Percentiles rank a stretch among this genome's conserved stretches.
Conservation (phyloP, 2,113 vertebrate species). For the Callaeas wilsoni region DNA sequence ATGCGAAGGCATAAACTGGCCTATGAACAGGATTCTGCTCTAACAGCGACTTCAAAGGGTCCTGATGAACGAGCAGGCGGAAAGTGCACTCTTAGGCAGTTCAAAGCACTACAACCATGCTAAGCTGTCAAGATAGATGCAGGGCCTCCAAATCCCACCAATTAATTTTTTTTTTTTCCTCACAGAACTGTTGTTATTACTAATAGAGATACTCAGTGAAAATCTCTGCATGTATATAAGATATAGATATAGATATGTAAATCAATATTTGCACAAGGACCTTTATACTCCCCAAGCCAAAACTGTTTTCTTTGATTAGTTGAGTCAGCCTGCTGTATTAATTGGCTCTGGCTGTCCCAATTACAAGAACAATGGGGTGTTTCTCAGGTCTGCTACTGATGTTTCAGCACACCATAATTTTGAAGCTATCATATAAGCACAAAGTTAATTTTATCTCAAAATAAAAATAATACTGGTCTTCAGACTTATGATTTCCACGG, state of each 20-base stretch:
- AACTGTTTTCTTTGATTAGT: conserved; percentile 33
- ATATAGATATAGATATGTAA: conserved; percentile 8
- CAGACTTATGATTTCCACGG: conserved; percentile 6
- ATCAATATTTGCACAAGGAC: conserved; percentile 17
- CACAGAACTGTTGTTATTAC: background rate
- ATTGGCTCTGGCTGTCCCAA: background rate
- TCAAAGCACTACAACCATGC: background rate
- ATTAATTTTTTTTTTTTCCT: background rate
- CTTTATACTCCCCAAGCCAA: conserved; percentile 8
- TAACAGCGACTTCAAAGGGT: conserved; percentile 33
- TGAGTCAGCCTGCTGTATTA: background rate
- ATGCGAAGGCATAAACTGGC: conserved; percentile 8
- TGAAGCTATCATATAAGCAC: background rate
- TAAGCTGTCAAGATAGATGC: background rate
- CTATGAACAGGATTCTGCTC: conserved; percentile 6
- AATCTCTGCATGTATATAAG: background rate
- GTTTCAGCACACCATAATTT: background rate
- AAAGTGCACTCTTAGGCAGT: background rate
- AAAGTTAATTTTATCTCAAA: conserved; percentile 36
- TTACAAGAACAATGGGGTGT: background rate
- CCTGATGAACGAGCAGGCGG: background rate
- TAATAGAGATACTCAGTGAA: background rate
- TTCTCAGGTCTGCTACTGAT: conserved; percentile 6
- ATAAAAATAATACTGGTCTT: background rate
- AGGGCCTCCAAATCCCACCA: background rate